Evolutionary conservation across 2,888 invertebrate genomes (phyloP), one percentile per base, ranked within the genome.

Genomic region (Drosophila prostipennis): DNA sequence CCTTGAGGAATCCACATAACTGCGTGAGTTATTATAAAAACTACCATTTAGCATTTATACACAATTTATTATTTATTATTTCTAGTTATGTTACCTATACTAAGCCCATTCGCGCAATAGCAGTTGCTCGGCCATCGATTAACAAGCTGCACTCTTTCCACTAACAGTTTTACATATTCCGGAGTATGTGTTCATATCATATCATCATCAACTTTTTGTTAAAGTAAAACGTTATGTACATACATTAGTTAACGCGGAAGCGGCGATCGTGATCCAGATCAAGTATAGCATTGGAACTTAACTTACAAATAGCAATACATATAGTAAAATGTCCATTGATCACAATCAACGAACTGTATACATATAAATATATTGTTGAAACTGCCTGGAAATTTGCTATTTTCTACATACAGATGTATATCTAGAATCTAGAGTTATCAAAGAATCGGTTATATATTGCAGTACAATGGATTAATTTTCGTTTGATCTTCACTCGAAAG

Each of bases 1-100:
- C 19, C 19, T 19, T 2, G 2, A 19, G 19, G 2, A 19, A 19
- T 19, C 19, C 19, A 19, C 1, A 19, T 2, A 19, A 19, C 2
- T 19, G 1, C 1, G 19, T 19, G 2, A 19, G 19, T 19, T 19
- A 19, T n/a, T 13, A 23, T 0, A 36, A 42, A 48, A 48, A 29
- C 6, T 1, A 14, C 10, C 1, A 23, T 39, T 52, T 69, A 76
- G 56, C 56, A 75, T 73, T 83, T 86, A 71, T 83, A 78, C 78
- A 81, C 80, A 86, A 76, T 81, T 80, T 81, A 73, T 61, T 70
- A 63, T 84, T 85, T 70, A 63, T 84, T 85, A 79, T 75, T 68
- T 72, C 76, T 80, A 78, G 63, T 75, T 72, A 61, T 74, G 63
- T 61, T 67, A 72, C 64, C 63, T 80, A 77, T 52, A 19, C 68